Conservation (phyloP, 2,888 invertebrate species). For the Pteria penguin region DNA sequence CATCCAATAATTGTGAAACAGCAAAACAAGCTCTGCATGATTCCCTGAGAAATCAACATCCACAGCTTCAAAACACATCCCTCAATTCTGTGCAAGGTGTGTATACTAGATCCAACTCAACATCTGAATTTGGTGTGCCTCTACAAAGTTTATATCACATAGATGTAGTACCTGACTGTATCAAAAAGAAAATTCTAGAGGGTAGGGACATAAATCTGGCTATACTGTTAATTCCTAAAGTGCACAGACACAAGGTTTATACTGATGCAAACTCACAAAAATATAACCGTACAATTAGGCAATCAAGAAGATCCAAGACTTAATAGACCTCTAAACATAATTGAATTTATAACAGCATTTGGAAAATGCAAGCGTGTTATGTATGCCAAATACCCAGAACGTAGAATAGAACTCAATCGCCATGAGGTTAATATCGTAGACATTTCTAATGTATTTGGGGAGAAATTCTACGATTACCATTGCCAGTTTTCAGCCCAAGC, state of each 20-base stretch:
- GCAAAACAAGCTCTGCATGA: neutral
- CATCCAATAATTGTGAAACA: neutral
- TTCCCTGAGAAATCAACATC: too few species aligned
- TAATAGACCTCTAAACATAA: slow-evolving; percentile 13
- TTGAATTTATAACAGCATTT: slow-evolving; percentile 30
- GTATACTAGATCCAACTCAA: too few species aligned
- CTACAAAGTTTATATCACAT: slow-evolving; percentile 23
- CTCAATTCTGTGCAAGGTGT: neutral
- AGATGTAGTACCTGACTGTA: slow-evolving; percentile 5
- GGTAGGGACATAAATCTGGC: slow-evolving; percentile 27
- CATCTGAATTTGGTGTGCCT: slow-evolving; percentile 20
- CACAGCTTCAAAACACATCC: too few species aligned
- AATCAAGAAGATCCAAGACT: slow-evolving; percentile 4
- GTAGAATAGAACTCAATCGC: slow-evolving; percentile 16
- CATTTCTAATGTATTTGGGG: slow-evolving; percentile 21
- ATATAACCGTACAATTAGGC: too few species aligned
- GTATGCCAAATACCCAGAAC: slow-evolving; percentile 20
- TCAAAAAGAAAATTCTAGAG: slow-evolving; percentile 25
- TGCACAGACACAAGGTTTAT: neutral
- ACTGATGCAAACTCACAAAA: too few species aligned
- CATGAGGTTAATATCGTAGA: slow-evolving; percentile 27
- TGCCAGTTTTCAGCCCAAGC: slow-evolving; percentile 17
- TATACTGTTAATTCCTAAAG: slow-evolving; percentile 18
- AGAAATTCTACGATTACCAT: slow-evolving; percentile 31
- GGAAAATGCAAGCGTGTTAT: slow-evolving; percentile 27